phyloP scores from a whole-genome alignment of 2,797 vertebrate genomes.

The Lutjanus campechanus region DNA sequence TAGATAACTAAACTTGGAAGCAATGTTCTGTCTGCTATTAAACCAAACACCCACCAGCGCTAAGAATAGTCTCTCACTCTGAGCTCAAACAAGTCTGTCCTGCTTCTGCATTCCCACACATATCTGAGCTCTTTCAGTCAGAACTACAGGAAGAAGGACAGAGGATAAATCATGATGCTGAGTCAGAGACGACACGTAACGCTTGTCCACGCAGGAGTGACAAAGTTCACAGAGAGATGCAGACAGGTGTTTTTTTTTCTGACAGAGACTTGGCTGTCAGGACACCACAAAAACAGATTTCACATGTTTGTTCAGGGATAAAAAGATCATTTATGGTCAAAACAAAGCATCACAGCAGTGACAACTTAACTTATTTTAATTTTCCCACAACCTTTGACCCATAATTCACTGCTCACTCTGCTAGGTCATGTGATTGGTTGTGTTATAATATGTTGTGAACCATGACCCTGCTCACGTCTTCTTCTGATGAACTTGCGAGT shows the following conservation, averaged over 20 bases:
- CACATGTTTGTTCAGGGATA: not conserved
- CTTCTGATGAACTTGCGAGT: conserved; percentile 28
- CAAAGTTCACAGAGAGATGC: conserved; percentile 57
- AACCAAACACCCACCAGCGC: conserved; percentile 38
- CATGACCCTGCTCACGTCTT: conserved; percentile 29
- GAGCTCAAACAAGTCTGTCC: conserved; percentile 59
- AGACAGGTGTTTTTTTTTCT: conserved; percentile 22
- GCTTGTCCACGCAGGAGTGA: conserved; percentile 29
- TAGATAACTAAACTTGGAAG: conserved; percentile 27
- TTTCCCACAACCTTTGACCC: conserved; percentile 26
- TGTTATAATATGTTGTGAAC: conserved; percentile 13
- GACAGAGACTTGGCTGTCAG: not conserved
- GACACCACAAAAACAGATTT: not conserved
- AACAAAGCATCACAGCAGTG: not conserved
- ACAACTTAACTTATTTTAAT: not conserved
- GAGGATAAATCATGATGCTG: conserved; percentile 43
- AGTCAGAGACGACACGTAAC: conserved; percentile 64
- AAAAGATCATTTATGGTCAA: not conserved
- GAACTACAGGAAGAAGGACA: conserved; percentile 44
- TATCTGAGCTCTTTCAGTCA: conserved; percentile 54
- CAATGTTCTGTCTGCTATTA: conserved; percentile 46
- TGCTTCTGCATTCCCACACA: conserved; percentile 56
- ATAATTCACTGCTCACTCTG: conserved; percentile 11
- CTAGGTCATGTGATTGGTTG: conserved; percentile 25
- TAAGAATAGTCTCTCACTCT: conserved; percentile 64